Conservation (phyloP, 2,797 vertebrate genomes). For the Sebastes hubbsi region DNA sequence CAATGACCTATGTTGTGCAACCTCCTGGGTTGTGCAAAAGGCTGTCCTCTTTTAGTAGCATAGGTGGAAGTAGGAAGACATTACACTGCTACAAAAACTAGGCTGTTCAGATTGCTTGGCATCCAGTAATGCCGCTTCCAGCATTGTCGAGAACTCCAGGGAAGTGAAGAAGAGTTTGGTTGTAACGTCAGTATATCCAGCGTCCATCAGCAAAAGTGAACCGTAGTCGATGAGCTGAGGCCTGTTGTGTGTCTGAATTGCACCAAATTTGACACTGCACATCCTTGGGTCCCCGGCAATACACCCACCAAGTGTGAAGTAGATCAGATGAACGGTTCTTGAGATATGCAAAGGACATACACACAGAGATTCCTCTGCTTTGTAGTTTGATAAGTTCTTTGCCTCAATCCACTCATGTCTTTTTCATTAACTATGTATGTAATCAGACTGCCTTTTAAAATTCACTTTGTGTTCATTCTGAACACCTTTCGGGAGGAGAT, state of each 20-base stretch:
- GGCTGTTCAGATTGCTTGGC: too few relatives aligned
- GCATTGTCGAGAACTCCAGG: too few relatives aligned
- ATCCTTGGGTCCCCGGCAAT: too few relatives aligned
- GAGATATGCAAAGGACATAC: neutral
- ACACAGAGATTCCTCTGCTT: neutral
- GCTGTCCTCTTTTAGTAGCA: neutral
- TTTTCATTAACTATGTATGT: neutral
- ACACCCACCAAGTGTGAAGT: too few relatives aligned
- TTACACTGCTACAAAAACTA: neutral
- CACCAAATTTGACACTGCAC: too few relatives aligned
- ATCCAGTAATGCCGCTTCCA: too few relatives aligned
- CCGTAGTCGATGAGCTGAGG: fast-evolving
- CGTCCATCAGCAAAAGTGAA: too few relatives aligned
- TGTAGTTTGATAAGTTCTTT: neutral
- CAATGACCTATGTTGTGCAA: neutral
- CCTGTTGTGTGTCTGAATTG: too few relatives aligned
- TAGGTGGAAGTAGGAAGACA: neutral
- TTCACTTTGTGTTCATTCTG: neutral
- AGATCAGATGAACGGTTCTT: too few relatives aligned
- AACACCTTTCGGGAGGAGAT: neutral
- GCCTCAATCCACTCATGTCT: neutral
- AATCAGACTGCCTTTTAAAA: neutral
- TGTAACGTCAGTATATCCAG: too few relatives aligned
- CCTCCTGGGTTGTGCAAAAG: neutral
- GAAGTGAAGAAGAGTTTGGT: too few relatives aligned